These are phyloP conservation scores for Grus americana DNA, from an alignment of 2,113 vertebrate genomes.

Conservation along the genomic window DNA sequence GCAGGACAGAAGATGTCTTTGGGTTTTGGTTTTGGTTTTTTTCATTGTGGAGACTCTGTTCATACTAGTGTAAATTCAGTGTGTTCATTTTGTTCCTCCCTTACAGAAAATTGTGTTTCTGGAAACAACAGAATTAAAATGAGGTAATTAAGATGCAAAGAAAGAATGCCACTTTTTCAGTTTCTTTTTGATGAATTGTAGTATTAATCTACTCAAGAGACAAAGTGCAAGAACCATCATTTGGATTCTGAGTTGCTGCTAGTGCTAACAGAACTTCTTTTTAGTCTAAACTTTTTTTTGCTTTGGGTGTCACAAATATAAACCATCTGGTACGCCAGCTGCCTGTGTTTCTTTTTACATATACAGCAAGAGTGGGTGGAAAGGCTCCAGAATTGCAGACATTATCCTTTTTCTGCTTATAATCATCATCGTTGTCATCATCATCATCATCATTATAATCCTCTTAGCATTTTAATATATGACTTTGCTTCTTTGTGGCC, in stretches of 20 bases:
- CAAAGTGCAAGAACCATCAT: conserved; percentile 31
- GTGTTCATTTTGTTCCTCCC: background rate
- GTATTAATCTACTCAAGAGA: conserved; percentile 54
- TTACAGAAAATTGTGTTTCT: background rate
- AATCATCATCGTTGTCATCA: conserved; percentile 45
- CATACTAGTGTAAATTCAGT: background rate
- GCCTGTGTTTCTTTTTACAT: conserved; percentile 48
- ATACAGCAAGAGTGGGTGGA: conserved; percentile 24
- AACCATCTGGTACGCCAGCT: conserved; percentile 76
- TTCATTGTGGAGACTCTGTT: background rate
- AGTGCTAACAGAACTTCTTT: conserved; percentile 57
- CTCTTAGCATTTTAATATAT: conserved; percentile 54
- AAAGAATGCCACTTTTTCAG: background rate
- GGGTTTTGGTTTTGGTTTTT: too few species aligned
- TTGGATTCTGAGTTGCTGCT: conserved; percentile 56
- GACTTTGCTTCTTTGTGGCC: background rate
- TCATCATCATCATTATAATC: conserved; percentile 54
- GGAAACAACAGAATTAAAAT: background rate
- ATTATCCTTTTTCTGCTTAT: conserved; percentile 59
- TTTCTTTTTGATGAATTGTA: conserved; percentile 37
- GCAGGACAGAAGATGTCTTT: background rate
- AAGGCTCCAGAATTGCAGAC: conserved; percentile 48
- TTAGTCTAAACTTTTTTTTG: conserved; percentile 2
- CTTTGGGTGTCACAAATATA: conserved; percentile 66
- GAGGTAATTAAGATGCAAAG: conserved; percentile 28